These are phyloP conservation scores for Psilopogon haemacephalus DNA, from an alignment of 2,113 vertebrate genomes.

Conservation along the genomic window DNA sequence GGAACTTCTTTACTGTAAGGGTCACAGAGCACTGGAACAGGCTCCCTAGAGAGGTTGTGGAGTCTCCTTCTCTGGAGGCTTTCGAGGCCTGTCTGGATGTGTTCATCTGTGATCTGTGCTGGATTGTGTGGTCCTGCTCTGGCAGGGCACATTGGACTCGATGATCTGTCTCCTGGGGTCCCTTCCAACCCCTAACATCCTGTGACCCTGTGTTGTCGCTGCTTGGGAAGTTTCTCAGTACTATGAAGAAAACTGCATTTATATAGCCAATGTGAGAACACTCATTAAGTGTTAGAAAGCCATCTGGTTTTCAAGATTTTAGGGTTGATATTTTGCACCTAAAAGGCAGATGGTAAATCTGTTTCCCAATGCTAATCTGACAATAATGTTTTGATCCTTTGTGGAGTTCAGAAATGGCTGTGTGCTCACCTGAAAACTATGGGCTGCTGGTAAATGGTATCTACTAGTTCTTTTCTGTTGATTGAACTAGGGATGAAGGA, in stretches of 20 bases:
- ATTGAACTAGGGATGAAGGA: background rate
- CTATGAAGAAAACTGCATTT: background rate
- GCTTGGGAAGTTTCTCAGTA: background rate
- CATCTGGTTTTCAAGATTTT: background rate
- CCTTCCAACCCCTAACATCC: too few species aligned
- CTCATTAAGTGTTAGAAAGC: background rate
- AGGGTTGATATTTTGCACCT: background rate
- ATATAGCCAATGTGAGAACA: background rate
- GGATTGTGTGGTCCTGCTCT: too few species aligned
- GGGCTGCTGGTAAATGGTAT: background rate
- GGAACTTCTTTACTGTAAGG: too few species aligned
- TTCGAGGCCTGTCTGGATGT: too few species aligned
- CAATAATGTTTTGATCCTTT: background rate
- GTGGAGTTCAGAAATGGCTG: background rate
- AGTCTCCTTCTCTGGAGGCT: too few species aligned
- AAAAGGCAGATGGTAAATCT: slow-evolving; percentile 29
- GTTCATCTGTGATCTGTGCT: too few species aligned
- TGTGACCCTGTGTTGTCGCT: too few species aligned
- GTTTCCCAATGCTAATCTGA: slow-evolving; percentile 13
- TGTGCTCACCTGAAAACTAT: background rate
- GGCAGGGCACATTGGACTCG: too few species aligned
- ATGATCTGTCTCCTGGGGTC: too few species aligned
- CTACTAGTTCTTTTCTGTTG: background rate
- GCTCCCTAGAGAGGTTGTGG: too few species aligned
- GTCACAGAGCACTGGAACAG: too few species aligned